Evolutionary conservation across 2,797 vertebrate genomes (phyloP), one percentile per base, ranked within the genome.

Genomic region (Mareca penelope): DNA sequence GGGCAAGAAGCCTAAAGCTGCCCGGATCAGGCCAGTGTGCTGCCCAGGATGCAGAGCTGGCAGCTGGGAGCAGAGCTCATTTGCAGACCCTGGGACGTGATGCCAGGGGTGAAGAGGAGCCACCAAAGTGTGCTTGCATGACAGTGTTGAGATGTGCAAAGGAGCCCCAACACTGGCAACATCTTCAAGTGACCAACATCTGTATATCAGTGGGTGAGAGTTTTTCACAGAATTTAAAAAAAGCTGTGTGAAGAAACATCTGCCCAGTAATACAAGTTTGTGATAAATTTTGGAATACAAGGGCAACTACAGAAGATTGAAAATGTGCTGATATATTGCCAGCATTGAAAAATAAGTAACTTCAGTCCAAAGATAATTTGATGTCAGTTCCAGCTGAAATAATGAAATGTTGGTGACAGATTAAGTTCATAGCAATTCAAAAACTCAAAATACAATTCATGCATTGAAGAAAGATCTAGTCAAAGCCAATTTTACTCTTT

Each of bases 21-120:
- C 16, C 39, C 7, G 0, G 4, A 29, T 40, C 35, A 8, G 1
- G 29, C 57, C n/a, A 3, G 19, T 4, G 14, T 1, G 1, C 18
- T 46, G 73, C 64, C 48, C 28, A 3, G n/a, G 17, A 26, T 42
- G 28, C 1, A 3, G 56, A 15, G 53, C 15, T 0, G 1, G 37
- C 13, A 23, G 37, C 39, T 31, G 50, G 37, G 9, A 11, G 9
- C 0, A 0, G 23, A 53, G 52, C 70, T 37, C 3, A 0, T 18
- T 18, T 28, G 15, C 59, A 53, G 56, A n/a, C n/a, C 28, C 59
- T 65, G 28, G 12, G 9, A 10, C 0, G 0, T 10, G 63, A 26
- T 29, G 31, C 46, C 7, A 14, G 85, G 64, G 3, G 0, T 19
- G 52, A 29, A 37, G 69, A 70, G 57, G 57, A 85, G 53, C 42